A percentile compares a stretch with the other conserved stretches of the same genome.
These are phyloP conservation scores for Ursus arctos DNA, from an alignment of 2,113 vertebrate species.

Conservation along the genomic window DNA sequence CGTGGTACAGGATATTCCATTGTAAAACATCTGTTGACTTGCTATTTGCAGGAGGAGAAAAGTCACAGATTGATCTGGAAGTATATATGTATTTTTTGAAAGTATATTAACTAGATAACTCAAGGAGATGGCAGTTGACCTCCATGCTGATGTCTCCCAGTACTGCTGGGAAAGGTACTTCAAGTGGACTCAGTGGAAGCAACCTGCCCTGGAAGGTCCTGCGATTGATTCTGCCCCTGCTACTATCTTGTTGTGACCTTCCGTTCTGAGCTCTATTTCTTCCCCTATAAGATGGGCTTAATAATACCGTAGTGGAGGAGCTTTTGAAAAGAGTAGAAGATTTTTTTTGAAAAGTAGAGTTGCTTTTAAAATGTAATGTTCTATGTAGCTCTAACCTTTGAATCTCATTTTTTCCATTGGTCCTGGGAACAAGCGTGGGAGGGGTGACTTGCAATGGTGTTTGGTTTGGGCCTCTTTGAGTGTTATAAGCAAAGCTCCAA, in stretches of 20 bases:
- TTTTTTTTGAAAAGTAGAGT: neutral
- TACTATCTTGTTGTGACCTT: neutral
- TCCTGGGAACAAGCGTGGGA: neutral
- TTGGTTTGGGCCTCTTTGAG: neutral
- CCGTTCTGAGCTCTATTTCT: neutral
- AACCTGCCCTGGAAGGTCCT: neutral
- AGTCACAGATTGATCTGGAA: neutral
- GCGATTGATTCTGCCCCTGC: neutral
- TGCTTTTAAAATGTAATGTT: neutral
- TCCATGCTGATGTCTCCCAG: neutral
- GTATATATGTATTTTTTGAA: neutral
- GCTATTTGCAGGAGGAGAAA: neutral
- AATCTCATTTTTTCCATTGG: neutral
- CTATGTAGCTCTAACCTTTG: neutral
- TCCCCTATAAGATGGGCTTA: neutral
- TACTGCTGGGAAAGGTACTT: neutral
- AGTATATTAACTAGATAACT: conserved; percentile 28
- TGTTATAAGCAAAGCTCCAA: neutral
- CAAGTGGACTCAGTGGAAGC: neutral
- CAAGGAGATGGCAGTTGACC: neutral
- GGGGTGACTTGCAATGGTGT: neutral
- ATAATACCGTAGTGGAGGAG: neutral
- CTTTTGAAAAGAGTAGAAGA: neutral
- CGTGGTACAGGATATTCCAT: neutral
- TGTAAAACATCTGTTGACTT: neutral